A percentile compares a stretch with the other conserved stretches of the same genome.
Conservation (phyloP, 2,888 invertebrate genomes). For the Malthinus flaveolus region DNA sequence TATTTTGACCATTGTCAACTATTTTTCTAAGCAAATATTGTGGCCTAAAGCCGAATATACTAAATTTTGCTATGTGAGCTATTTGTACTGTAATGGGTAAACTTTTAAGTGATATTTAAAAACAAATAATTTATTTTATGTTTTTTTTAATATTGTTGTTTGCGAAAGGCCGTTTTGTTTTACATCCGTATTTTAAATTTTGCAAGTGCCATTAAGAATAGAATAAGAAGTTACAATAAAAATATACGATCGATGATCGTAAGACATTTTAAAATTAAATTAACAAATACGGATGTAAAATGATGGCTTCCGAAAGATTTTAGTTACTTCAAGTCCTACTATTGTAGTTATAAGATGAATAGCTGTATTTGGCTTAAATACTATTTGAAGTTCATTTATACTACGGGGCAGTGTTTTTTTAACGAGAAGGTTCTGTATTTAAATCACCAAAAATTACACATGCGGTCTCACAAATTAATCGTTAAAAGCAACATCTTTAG, state of each 20-base stretch:
- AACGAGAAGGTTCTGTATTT: too few species aligned
- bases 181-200: background rate
- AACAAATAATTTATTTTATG: background rate
- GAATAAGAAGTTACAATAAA: constrained; percentile 1
- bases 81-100: background rate
- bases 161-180: background rate
- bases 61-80: background rate
- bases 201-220: constrained; percentile 4
- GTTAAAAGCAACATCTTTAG: too few species aligned
- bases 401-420: too few species aligned
- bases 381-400: too few species aligned
- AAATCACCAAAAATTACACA: too few species aligned
- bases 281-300: too few species aligned
- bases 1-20: constrained; percentile 69
- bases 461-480: too few species aligned
- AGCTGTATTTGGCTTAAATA: too few species aligned
- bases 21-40: constrained; percentile 20
- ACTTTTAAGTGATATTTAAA: background rate
- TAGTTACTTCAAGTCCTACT: too few species aligned
- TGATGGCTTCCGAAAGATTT: too few species aligned
- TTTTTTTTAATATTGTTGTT: background rate
- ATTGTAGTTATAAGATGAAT: too few species aligned
- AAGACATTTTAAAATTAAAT: background rate
- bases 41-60: constrained; percentile 11
- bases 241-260: background rate